Base-by-base conservation (phyloP, 2,113 vertebrate genomes). In the Arothron firmamentum region DNA sequence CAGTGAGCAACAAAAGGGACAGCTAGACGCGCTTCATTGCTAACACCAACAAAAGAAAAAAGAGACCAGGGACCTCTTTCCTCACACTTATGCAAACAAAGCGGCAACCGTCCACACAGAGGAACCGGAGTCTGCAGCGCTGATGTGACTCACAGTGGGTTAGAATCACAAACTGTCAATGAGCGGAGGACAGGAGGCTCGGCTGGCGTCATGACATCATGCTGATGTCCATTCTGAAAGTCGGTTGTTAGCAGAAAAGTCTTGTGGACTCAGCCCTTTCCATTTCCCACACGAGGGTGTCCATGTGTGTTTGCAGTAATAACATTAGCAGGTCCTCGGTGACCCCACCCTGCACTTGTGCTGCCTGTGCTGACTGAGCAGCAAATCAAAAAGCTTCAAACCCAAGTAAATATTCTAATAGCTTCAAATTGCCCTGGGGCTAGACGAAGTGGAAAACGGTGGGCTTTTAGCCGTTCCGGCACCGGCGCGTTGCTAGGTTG, bases 161-260 rank as follows among this genome's bases (percentile, higher is more conserved):
- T 77, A 63, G 19, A 66, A 67, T 63, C 62, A 74, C 62, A 77
- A 70, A 60, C 65, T 2, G 62, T 70, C 75, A 53, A 77, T 59
- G 59, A 74, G 63, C 70, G 58, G 59, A 23, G 59, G 56, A 69
- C 59, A 49, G 64, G 52, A 14, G 1, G 47, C 60, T 61, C 54
- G 18, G 54, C 60, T 52, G 70, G 55, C 67, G 59, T 59, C 66
- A 71, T 85, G 79, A 87, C 76, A 73, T 87, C 82, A 89, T 67
- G 48, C 46, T 12, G 20, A 31, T 17, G 25, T 77, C 73, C 64
- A 53, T 55, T 75, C 28, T 60, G 55, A 74, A 80, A 79, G 73
- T 63, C 50, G 25, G 9, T 58, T 4, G 74, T 80, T 74, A 59
- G 80, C 73, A 76, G 45, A 81, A 75, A 42, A 1, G 45, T 60